Evolutionary conservation across 1,140 invertebrate genomes (phyloP).

Genomic region (Caenorhabditis inopinata): DNA sequence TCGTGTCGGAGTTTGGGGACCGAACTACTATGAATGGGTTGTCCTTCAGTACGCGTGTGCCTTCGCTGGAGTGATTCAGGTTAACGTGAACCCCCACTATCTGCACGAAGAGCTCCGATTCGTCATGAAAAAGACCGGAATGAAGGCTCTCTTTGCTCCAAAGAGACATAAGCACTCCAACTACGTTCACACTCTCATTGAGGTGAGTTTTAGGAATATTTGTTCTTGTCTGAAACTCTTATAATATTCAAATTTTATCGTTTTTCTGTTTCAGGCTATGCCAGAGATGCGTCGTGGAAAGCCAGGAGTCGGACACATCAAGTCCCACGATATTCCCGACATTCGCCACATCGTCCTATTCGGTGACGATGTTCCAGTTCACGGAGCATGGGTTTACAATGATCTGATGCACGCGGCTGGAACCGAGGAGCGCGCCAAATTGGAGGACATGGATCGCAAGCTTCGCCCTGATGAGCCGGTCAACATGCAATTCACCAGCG

Average conservation of each 20-base stretch:
- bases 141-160: conserved; percentile 49
- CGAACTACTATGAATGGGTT: conserved; percentile 82
- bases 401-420: conserved; percentile 47
- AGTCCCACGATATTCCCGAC: conserved; percentile 45
- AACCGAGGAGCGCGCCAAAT: conserved; percentile 66
- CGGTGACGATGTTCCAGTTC: conserved; percentile 37
- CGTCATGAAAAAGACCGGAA: conserved; percentile 69
- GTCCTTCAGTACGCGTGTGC: conserved; percentile 76
- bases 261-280: conserved; percentile 22
- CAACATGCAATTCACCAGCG: conserved; percentile 68
- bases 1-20: conserved; percentile 82
- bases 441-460: conserved; percentile 66
- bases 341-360: conserved; percentile 53
- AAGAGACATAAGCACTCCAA: conserved; percentile 42
- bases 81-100: conserved; percentile 72
- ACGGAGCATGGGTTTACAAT: conserved; percentile 50
- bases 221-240: conserved; percentile 7
- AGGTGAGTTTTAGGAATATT: neutral
- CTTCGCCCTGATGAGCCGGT: conserved; percentile 63
- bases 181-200: conserved; percentile 44
- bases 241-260: too few species aligned
- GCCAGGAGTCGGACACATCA: conserved; percentile 46
- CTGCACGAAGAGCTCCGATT: conserved; percentile 77
- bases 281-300: conserved; percentile 40
- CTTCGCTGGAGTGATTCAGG: conserved; percentile 76